phyloP scores from a whole-genome alignment of 2,888 invertebrate species.

The Drosophila nigricruria region DNA sequence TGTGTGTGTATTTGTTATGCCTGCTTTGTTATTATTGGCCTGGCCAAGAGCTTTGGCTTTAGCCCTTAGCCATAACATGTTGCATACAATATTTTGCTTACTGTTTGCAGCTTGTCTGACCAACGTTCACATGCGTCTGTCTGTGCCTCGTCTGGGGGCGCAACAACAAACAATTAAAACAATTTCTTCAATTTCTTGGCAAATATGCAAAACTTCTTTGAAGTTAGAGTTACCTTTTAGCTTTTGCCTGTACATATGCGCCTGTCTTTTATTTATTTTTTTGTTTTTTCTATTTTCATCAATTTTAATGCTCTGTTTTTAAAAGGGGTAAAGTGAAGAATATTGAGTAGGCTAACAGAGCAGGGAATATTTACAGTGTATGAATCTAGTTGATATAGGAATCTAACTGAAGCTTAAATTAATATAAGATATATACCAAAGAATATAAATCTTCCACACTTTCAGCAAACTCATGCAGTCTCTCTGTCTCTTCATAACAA shows the following conservation, averaged over 20 bases:
- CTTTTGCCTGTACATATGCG: conserved; percentile 4
- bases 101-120: conserved; percentile 16
- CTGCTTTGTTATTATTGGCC: conserved; percentile 71
- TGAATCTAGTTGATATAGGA: no score
- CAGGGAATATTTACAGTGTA: no score
- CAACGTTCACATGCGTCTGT: not conserved
- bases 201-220: conserved; percentile 66
- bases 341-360: not conserved
- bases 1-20: conserved; percentile 33
- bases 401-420: no score
- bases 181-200: conserved; percentile 65
- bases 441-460: no score
- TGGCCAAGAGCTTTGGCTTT: conserved; percentile 42
- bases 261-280: not conserved
- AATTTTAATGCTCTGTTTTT: not conserved
- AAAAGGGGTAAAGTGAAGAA: not conserved
- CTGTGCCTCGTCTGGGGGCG: not conserved
- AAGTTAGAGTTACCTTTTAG: conserved; percentile 20
- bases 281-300: not conserved
- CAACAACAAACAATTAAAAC: conserved; percentile 69
- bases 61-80: conserved; percentile 50
- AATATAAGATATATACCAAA: no score
- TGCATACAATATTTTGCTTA: conserved; percentile 31
- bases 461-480: no score
- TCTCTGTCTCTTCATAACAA: no score